phyloP scores from a whole-genome alignment of 2,113 vertebrate species.

The Cavia aperea region DNA sequence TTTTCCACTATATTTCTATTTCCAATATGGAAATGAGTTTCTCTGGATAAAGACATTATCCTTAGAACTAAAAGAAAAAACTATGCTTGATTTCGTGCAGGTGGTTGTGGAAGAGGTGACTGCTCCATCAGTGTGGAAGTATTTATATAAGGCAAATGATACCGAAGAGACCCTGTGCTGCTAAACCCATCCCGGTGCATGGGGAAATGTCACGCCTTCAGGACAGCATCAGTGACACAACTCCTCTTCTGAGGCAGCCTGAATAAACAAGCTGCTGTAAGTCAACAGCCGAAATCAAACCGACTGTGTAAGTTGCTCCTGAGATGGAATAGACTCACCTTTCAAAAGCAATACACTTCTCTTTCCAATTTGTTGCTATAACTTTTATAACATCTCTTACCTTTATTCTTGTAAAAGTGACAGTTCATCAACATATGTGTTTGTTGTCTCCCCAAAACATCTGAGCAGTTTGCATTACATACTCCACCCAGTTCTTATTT shows the following conservation, averaged over 20 bases:
- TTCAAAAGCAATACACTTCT: not conserved
- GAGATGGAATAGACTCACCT: not conserved
- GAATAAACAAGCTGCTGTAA: conserved; percentile 4
- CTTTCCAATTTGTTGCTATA: not conserved
- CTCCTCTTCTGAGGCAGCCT: not conserved
- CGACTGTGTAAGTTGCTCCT: not conserved
- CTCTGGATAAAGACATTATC: not conserved
- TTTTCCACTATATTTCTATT: not conserved
- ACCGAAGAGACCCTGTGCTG: not conserved
- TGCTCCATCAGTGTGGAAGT: not conserved
- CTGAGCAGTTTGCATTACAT: not conserved
- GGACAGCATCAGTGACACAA: not conserved
- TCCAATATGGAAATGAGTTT: not conserved
- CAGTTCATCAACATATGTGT: not conserved
- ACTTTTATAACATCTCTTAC: not conserved
- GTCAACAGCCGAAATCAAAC: not conserved
- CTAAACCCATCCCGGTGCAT: not conserved
- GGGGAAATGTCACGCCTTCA: not conserved
- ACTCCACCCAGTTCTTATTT: not conserved
- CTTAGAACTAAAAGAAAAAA: not conserved
- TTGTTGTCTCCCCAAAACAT: not conserved
- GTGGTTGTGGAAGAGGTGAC: not conserved
- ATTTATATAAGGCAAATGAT: not conserved
- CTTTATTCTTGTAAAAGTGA: not conserved
- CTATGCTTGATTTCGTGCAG: not conserved